Evolutionary conservation across 2,797 vertebrate species (phyloP), one percentile per base, ranked within the genome.

Genomic region (Enteromius argenteus): DNA sequence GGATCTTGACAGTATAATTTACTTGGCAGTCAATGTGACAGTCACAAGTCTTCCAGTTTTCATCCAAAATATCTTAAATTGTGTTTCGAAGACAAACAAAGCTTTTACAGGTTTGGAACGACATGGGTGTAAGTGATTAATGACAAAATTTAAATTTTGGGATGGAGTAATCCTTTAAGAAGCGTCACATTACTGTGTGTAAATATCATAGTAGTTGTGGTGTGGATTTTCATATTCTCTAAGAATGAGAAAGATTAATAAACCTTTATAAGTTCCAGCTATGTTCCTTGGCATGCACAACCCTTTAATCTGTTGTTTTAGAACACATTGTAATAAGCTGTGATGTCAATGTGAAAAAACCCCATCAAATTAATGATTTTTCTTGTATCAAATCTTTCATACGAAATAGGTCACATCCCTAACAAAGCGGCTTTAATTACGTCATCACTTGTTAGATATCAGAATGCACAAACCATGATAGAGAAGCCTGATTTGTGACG

Each of bases 401-500:
- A 78, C 19, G 17, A 79, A 66, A 35, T 64, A 3, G 6, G 23
- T 66, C 27, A 35, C 14, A n/a, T 51, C 32, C 56, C 8, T 32
- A 78, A 66, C 4, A 5, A 76, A 35, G 11, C 11, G 11, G 49
- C 21, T 23, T 53, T 46, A 30, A 21, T 78, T 1, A 32, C 10
- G 4, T 5, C 71, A 51, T 37, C 30, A 37, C 35, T 69, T 69
- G 35, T 53, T 7, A 80, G 23, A 56, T 56, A 42, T 60, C 27
- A 35, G 56, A 37, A 27, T 19, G 17, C 58, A 35, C 7, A 64
- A 64, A 74, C 23, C 35, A 46, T 44, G 74, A 77, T 68, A 69
- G 30, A 7, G 27, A 53, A 64, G 58, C 1, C 30, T 83, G 27
- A 78, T 35, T 3, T 89, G 88, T 90, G 23, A 90, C 44, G 62